Evolutionary conservation across 2,113 vertebrate genomes (phyloP), one percentile per base, ranked within the genome.

Genomic region (Anolis sagrei): DNA sequence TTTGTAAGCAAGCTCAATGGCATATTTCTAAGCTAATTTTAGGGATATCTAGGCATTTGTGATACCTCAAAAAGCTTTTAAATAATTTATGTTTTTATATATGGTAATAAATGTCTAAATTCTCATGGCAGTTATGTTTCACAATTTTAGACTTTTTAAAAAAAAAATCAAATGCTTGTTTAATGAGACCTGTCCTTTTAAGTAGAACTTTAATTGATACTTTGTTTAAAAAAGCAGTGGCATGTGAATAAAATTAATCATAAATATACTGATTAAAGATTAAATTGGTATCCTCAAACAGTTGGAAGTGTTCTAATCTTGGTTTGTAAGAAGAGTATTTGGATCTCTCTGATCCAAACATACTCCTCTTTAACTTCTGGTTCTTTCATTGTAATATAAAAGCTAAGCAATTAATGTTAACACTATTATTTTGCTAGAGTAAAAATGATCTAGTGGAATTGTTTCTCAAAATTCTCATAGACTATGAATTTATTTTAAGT

Each of bases 91-190:
- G n/a, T 9, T 54, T 87, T 25, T 78, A 0, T 76, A 68, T 81
- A 58, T 7, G 69, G 49, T 76, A 86, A 77, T 66, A 88, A 88
- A 89, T 78, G 5, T 36, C 61, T 64, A 80, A 68, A 68, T 29
- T 68, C 14, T 58, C 14, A 70, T 36, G 25, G 19, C 70, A 25
- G n/a, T 5, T 0, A 0, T 64, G 39, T n/a, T 64, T 84, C 75
- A 85, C 32, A 36, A 36, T 8, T n/a, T 58, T 88, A 84, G 64
- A 78, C 13, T 8, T 64, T 54, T 80, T 49, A 51, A 82, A 78
- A 48, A 81, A 70, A 44, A 73, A 36, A 1, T n/a, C 7, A 79
- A 44, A 76, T 1, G 58, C 6, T 21, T 88, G 18, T 78, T 92
- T 79, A 51, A 34, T 62, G 32, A 44, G 39, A 44, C 39, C 39